Base-by-base conservation (phyloP, 2,888 invertebrate species). In the Andrena fulva region DNA sequence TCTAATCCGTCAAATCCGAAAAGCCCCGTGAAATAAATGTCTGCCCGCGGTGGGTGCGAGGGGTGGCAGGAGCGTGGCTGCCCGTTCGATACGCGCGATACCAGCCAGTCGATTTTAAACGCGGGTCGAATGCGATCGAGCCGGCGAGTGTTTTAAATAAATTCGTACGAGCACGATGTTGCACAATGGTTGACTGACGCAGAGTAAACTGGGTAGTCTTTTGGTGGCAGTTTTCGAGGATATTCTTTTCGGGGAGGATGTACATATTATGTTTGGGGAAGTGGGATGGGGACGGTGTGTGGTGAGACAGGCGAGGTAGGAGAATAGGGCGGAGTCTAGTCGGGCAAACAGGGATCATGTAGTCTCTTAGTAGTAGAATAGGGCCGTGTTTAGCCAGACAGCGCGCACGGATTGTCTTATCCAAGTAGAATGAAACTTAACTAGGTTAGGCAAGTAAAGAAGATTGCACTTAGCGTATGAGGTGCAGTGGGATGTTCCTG, bases 1-100 rank as follows among this genome's bases (percentile, higher is more conserved):
- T 76, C 82, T 81, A 85, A 87, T 87, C 86, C 87, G 86, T 87
- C 87, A 87, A 86, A 87, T 85, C 85, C 84, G 86, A 77, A 84
- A 86, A 85, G 87, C 83, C 48, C 66, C 66, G 74, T 70, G 73
- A 87, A 85, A 87, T 87, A 85, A 87, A 87, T 87, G 87, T 87
- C 80, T 77, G 73, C 60, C 42, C 63, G 67, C 56, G 80, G 80
- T 74, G 79, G 80, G 74, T 7, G n/a, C n/a, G 42, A 24, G 64
- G 56, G 52, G 52, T 54, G 56, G 16, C 31, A 35, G 20, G 62
- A 31, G 54, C 50, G 10, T 12, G 72, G 24, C 35, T 24, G 69
- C 20, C 35, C 33, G 48, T 71, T 85, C 85, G 81, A 85, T 85
- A 81, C 50, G 35, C 62, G 62, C 64, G 70, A 73, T 33, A 63